Evolutionary conservation across 2,113 vertebrate species (phyloP).

Genomic region (Hypomesus transpacificus): DNA sequence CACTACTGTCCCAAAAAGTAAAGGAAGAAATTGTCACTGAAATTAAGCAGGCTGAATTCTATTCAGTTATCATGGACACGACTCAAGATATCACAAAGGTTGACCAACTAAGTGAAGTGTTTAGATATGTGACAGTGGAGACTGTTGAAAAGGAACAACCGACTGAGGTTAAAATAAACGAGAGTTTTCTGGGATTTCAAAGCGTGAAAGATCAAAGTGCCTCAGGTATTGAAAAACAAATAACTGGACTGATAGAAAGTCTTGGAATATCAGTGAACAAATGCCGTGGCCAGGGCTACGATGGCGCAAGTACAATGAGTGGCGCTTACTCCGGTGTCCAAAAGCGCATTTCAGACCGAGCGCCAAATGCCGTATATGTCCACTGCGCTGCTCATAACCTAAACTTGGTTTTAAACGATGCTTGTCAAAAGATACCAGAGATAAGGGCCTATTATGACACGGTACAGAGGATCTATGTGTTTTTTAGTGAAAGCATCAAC

Average conservation of each 20-base stretch:
- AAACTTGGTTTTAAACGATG: background rate
- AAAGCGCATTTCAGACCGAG: background rate
- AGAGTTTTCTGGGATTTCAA: constrained; percentile 5
- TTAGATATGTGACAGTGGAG: constrained; percentile 1
- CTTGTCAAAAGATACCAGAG: background rate
- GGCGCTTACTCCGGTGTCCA: background rate
- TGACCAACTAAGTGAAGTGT: constrained; percentile 8
- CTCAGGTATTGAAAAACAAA: background rate
- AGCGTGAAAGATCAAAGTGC: background rate
- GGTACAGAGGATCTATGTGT: background rate
- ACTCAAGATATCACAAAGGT: background rate
- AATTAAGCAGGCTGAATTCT: constrained; percentile 10
- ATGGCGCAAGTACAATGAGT: background rate
- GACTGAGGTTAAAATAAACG: background rate
- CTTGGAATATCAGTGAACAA: background rate
- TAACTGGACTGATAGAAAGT: constrained; percentile 7
- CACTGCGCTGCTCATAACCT: background rate
- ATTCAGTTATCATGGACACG: constrained; percentile 3
- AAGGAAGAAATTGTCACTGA: background rate
- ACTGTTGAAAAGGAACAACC: background rate
- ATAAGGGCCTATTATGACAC: background rate
- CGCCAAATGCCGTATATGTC: background rate
- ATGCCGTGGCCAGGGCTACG: background rate
- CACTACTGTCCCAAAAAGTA: constrained; percentile 8
- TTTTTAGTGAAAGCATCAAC: background rate